A percentile compares a stretch with the other conserved stretches of the same genome.
Conservation (phyloP, 2,113 vertebrate species). For the Thalassoma bifasciatum region DNA sequence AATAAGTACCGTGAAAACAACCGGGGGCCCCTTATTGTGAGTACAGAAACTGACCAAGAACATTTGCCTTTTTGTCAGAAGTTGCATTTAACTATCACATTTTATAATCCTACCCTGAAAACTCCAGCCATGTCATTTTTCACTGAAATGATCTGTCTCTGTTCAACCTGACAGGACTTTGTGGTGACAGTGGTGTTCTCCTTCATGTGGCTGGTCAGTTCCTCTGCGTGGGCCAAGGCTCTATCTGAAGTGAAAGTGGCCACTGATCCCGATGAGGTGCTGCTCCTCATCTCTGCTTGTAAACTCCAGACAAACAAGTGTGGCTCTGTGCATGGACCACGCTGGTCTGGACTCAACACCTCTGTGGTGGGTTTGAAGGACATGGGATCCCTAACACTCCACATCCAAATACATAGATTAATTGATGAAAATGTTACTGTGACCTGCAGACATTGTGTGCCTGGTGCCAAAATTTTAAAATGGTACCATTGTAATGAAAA, state of each 20-base stretch:
- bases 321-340: constrained; percentile 87
- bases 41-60: constrained; percentile 59
- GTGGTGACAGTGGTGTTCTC: constrained; percentile 97
- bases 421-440: neutral
- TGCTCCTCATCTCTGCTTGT: constrained; percentile 93
- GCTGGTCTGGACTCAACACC: constrained; percentile 97
- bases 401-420: neutral
- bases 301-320: constrained; percentile 93
- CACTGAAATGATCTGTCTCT: no score
- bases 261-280: constrained; percentile 93
- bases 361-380: constrained; percentile 89
- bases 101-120: no score
- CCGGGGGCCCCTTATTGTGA: constrained; percentile 93
- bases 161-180: constrained; percentile 93
- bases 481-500: no score
- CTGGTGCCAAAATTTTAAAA: neutral
- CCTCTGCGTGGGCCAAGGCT: constrained; percentile 98
- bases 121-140: neutral
- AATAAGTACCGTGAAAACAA: constrained; percentile 97
- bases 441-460: neutral
- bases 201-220: constrained; percentile 97
- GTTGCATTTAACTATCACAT: neutral
- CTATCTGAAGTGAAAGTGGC: constrained; percentile 95
- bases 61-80: neutral
- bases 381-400: neutral